Evolutionary conservation across 92 coral and sea anemone species (phyloP), one percentile per base, ranked within the genome.

Genomic region (Heteractis magnifica): DNA sequence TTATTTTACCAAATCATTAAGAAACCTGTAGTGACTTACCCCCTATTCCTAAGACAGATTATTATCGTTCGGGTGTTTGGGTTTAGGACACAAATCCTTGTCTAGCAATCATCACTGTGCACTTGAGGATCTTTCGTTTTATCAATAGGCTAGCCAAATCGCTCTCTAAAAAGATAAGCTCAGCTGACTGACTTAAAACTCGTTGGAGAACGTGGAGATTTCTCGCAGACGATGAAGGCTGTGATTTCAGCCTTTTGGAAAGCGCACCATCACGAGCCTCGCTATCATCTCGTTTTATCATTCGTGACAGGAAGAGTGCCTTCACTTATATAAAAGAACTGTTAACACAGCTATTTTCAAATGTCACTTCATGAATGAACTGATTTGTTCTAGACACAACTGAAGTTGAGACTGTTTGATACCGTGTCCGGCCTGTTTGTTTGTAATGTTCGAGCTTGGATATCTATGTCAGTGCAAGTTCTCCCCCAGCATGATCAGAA

Each of bases 21-120:
- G 55, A 50, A 50, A 76, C 56, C 44, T 68, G 58, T 34, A 26
- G 73, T 3, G 73, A 68, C 23, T 68, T 68, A 68, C 73, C 26
- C 73, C 50, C 23, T 48, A 20, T 68, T 68, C 73, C 14, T 10
- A 13, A 10, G 49, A 87, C 73, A 80, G 75, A 75, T 75, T 83
- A 83, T 79, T 82, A 92, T 81, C 89, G 86, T 74, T 89, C 76
- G 86, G 73, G 74, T 92, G 91, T 92, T 92, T 90, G 87, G 95
- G 95, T 92, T 92, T 87, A 87, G 72, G 79, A 81, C 76, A 85
- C 83, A 83, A 80, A 59, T 83, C 77, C 78, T 89, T 80, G 86
- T 77, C 77, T 64, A 90, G 90, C 95, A 92, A 87, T 90, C 82
- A 89, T 92, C 85, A 65, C 52, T 83, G 52, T 73, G 81, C 81